These are phyloP conservation scores for Drymonia ruficornis DNA, from an alignment of 2,888 invertebrate species.

Conservation along the genomic window DNA sequence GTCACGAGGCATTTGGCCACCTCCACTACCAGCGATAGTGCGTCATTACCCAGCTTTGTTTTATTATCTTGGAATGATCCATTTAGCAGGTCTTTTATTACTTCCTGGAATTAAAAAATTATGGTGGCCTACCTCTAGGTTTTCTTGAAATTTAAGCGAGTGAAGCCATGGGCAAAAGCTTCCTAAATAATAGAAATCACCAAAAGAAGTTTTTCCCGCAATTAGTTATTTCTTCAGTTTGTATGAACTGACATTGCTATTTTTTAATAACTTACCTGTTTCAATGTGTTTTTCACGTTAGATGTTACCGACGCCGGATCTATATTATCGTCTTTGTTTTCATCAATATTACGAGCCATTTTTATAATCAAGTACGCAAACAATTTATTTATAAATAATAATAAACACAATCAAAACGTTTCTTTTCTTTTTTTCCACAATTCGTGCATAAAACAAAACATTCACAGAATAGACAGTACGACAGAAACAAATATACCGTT, in stretches of 20 bases:
- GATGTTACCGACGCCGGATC: conserved; percentile 65
- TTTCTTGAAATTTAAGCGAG: not conserved
- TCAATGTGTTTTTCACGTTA: conserved; percentile 63
- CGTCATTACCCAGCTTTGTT: conserved; percentile 82
- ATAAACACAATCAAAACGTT: not conserved
- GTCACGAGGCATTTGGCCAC: conserved; percentile 81
- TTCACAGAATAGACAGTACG: not conserved
- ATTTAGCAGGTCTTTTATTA: conserved; percentile 81
- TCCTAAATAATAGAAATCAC: not conserved
- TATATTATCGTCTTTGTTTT: conserved; percentile 63
- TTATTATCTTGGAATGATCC: conserved; percentile 82
- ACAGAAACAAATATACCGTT: not conserved
- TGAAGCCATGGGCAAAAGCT: not conserved
- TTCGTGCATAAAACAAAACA: not conserved
- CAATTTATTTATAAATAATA: not conserved
- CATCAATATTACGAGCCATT: conserved; percentile 66
- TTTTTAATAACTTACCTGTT: conserved; percentile 61
- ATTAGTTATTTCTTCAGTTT: not conserved
- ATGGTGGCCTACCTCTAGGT: too few relatives aligned
- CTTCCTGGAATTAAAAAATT: conserved; percentile 68
- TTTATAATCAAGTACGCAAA: conserved; percentile 6
- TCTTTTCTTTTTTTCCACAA: too few relatives aligned
- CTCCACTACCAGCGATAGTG: conserved; percentile 79
- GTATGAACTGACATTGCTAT: not conserved
- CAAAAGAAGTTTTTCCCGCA: not conserved